Percentiles rank a stretch among this genome's conserved stretches.
phyloP scores from a whole-genome alignment of 92 coral and sea anemone species.

The Phenganax subtilis region DNA sequence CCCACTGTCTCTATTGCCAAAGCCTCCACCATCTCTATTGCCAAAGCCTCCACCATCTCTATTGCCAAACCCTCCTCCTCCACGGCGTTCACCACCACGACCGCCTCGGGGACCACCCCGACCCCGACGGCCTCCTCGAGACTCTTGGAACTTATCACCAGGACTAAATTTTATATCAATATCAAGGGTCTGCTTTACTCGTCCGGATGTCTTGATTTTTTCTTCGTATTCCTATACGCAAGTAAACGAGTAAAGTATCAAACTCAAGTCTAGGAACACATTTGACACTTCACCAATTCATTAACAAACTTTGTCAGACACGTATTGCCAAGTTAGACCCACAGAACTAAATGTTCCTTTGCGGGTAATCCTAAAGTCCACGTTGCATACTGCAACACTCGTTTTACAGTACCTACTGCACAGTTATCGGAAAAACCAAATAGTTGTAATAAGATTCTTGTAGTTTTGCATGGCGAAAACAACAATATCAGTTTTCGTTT shows the following conservation, averaged over 20 bases:
- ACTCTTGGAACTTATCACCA: constrained; percentile 45
- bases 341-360: too few relatives aligned
- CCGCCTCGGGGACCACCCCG: constrained; percentile 41
- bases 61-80: constrained; percentile 8
- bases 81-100: constrained; percentile 25
- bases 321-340: too few relatives aligned
- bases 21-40: constrained; percentile 44
- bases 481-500: too few relatives aligned
- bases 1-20: constrained; percentile 47
- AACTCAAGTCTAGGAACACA: too few relatives aligned
- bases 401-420: too few relatives aligned
- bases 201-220: constrained; percentile 88
- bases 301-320: too few relatives aligned
- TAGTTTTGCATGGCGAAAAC: too few relatives aligned
- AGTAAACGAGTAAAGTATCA: background rate
- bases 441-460: too few relatives aligned
- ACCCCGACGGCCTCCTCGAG: constrained; percentile 38
- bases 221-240: constrained; percentile 70
- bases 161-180: constrained; percentile 67
- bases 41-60: constrained; percentile 35
- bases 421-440: too few relatives aligned
- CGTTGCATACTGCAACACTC: too few relatives aligned
- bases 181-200: constrained; percentile 81
- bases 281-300: too few relatives aligned
- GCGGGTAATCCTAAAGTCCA: too few relatives aligned